Base-by-base conservation (phyloP, 2,888 invertebrate genomes). In the Myopa testacea region DNA sequence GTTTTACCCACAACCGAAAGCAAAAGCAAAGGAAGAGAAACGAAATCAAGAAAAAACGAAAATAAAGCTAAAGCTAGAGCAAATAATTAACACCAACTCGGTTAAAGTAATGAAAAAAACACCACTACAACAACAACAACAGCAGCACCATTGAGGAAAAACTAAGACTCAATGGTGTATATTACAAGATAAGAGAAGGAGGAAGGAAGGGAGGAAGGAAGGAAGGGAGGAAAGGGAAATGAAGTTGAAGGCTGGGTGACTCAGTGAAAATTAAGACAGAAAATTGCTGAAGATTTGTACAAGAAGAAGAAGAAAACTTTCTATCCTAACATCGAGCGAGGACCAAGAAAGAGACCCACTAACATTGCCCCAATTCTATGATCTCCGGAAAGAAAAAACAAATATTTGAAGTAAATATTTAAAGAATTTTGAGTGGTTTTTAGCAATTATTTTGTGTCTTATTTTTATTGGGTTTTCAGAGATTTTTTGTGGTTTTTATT, bases 61-160 rank as follows among this genome's bases (percentile, higher is more conserved):
- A 45, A 8, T 45, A 3, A 45, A 45, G 45, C 45, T 45, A 45
- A 45, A 45, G 45, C 10, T 45, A 65, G 12, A 38, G 65, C 26
- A 65, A 65, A 65, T 65, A 65, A 65, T 65, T 65, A 65, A 65
- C 65, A 65, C 37, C 65, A 65, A 34, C 37, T 37, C 38, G 65
- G 6, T 65, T 37, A 14, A 65, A 38, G 38, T 14, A 38, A 38
- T 26, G 26, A 26, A 26, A 26, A 62, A 62, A 62, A 45, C 6
- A 8, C 45, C 4, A 45, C 45, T 10, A 10, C 45, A 45, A 45
- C 45, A 45, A 3, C 45, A 45, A 10, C 7, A 45, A 45, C 6
- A 45, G 10, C 45, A 45, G 10, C 2, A 45, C 10, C 10, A 10
- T 45, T 45, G 6, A 10, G 45, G 19, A 4, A 65, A 10, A 37